These are phyloP conservation scores for Proterorhinus semilunaris DNA, from an alignment of 2,113 vertebrate species.

Conservation along the genomic window DNA sequence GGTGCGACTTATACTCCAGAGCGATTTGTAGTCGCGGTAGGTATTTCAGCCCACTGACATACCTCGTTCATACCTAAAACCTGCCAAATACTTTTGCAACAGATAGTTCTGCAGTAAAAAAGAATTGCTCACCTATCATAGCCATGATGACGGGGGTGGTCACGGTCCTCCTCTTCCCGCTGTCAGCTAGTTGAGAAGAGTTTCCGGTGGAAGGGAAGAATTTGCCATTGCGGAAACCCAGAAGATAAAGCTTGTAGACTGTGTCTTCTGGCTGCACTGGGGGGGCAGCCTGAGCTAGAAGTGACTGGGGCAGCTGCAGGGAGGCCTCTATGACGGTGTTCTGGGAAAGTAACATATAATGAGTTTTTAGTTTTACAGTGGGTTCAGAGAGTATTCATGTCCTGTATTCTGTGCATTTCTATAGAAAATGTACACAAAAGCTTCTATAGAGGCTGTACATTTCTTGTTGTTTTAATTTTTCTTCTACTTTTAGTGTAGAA, in stretches of 20 bases:
- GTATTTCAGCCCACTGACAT: not conserved
- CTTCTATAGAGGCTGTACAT: no score
- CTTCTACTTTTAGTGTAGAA: no score
- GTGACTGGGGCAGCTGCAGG: conserved; percentile 89
- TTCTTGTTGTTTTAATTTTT: no score
- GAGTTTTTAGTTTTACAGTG: no score
- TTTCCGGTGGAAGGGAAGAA: conserved; percentile 94
- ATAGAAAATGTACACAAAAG: no score
- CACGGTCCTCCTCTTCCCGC: conserved; percentile 88
- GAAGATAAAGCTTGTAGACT: conserved; percentile 88
- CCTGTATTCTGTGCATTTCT: no score
- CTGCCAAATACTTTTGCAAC: not conserved
- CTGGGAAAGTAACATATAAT: conserved; percentile 59
- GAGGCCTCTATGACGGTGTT: conserved; percentile 93
- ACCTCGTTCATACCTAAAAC: not conserved
- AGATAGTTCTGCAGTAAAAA: not conserved
- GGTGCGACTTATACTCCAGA: no score
- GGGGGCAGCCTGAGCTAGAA: conserved; percentile 80
- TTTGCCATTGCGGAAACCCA: conserved; percentile 95
- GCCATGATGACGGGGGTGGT: conserved; percentile 93
- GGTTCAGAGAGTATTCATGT: no score
- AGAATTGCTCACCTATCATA: conserved; percentile 82
- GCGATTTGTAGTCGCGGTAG: not conserved
- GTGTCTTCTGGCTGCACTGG: conserved; percentile 81
- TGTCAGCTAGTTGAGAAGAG: conserved; percentile 82